Base-by-base conservation (phyloP, 2,113 vertebrate species). In the Azemiops feae region DNA sequence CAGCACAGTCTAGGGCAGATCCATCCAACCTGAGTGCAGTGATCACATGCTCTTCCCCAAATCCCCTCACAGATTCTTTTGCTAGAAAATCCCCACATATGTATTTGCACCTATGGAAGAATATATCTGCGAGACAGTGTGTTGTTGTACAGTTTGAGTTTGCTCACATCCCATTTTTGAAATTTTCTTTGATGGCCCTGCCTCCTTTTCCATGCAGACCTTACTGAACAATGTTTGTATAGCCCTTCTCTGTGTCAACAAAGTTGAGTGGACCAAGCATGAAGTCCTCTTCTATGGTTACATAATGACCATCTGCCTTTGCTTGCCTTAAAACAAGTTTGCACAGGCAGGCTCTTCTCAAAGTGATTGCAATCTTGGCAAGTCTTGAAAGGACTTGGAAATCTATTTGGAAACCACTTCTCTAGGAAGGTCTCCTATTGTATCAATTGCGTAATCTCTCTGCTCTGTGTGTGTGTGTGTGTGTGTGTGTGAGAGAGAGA, bases 291-390 rank as follows among this genome's bases (percentile, higher is more conserved):
- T 90, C 86, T 58, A 43, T 87, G n/a, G 45, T 87, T 93, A 54
- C 55, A 93, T 85, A 90, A 93, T 93, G 92, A 90, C 92, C 92
- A 64, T 57, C 89, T 90, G 55, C 54, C 30, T 90, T 93, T 90
- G 14, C 92, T 87, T n/a, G 14, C 88, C 92, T 86, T 27, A 52
- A 57, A 86, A 93, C 88, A 90, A 64, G 89, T 93, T 90, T 90
- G 74, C 45, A 93, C 92, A 90, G 55, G 89, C n/a, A 69, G 81
- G 92, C 74, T 57, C 90, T 93, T 87, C 92, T 87, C 55, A 87
- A 93, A 34, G 45, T 64, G 92, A 90, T 90, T 93, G 92, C 92
- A 93, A 86, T 90, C 88, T 93, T 93, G 88, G 92, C 92, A 93
- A 86, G 43, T 86, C 88, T 93, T 93, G 92, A 90, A 93, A 90